Conservation (phyloP, 2,113 vertebrate species). For the Takifugu flavidus region DNA sequence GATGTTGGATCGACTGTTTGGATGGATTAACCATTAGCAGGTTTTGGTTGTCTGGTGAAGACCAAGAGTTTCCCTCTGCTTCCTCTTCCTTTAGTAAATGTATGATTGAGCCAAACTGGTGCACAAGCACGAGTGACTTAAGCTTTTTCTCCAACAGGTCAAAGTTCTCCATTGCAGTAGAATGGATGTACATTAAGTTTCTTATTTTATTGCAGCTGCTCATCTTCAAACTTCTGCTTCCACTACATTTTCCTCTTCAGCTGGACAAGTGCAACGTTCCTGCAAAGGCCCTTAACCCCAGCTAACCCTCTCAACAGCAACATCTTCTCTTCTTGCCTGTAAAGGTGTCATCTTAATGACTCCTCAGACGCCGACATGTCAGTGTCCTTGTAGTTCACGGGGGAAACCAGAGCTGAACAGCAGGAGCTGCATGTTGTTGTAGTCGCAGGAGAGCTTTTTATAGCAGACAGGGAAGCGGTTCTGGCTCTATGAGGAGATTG, state of each 20-base stretch:
- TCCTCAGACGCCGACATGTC: neutral
- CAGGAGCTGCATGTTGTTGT: neutral
- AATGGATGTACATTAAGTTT: neutral
- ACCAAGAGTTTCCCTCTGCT: neutral
- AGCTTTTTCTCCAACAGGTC: no score
- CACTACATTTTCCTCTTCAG: constrained; percentile 6
- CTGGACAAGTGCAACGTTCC: constrained; percentile 3
- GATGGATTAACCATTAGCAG: neutral
- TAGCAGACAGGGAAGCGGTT: no score
- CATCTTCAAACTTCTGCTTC: constrained; percentile 1
- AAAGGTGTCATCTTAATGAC: constrained; percentile 11
- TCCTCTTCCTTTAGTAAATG: neutral
- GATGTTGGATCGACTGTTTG: no score
- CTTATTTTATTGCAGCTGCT: neutral
- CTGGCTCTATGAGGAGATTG: constrained; percentile 1
- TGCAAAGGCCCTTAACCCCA: constrained; percentile 3
- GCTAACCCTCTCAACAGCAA: neutral
- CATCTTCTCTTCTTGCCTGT: constrained; percentile 8
- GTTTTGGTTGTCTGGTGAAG: neutral
- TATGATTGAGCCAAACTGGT: no score
- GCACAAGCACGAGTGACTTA: no score
- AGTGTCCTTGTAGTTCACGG: constrained; percentile 6
- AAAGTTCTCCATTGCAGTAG: no score
- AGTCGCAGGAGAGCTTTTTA: constrained; percentile 8
- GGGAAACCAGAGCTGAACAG: constrained; percentile 1